Conservation (phyloP, 1,140 invertebrate genomes). For the Camponotus vicinus region DNA sequence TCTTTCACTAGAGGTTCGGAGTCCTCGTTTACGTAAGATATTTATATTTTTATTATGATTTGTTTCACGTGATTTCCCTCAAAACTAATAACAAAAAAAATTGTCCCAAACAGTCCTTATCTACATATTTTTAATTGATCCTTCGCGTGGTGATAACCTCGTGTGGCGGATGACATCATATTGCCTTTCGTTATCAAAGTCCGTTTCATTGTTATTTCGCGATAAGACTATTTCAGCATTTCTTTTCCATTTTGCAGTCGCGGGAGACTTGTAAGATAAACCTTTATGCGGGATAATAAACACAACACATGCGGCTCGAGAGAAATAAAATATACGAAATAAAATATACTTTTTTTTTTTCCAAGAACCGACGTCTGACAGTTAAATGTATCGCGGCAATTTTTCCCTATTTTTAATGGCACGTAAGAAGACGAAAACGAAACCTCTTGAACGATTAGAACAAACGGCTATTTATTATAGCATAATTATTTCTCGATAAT, state of each 20-base stretch:
- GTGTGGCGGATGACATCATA: neutral
- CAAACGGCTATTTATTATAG: constrained; percentile 17
- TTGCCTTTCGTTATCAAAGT: constrained; percentile 24
- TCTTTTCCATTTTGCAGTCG: neutral
- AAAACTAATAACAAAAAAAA: constrained; percentile 8
- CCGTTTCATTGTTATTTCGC: constrained; percentile 39
- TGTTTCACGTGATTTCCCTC: neutral
- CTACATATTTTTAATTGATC: constrained; percentile 34
- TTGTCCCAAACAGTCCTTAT: neutral
- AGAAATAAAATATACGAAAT: neutral
- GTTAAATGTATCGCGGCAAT: neutral
- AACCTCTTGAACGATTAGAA: too few species aligned
- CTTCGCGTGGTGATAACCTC: constrained; percentile 16
- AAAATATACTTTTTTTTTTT: neutral
- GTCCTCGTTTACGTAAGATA: neutral
- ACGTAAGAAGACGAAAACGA: neutral
- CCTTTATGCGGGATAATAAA: neutral
- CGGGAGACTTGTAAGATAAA: neutral
- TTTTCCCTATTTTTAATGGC: neutral
- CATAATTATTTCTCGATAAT: constrained; percentile 26
- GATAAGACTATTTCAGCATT: constrained; percentile 25
- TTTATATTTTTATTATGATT: constrained; percentile 16
- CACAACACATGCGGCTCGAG: neutral
- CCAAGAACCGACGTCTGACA: neutral
- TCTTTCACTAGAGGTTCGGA: neutral